phyloP scores from a whole-genome alignment of 2,797 vertebrate genomes.

The Parauchenoglanis punctatus region DNA sequence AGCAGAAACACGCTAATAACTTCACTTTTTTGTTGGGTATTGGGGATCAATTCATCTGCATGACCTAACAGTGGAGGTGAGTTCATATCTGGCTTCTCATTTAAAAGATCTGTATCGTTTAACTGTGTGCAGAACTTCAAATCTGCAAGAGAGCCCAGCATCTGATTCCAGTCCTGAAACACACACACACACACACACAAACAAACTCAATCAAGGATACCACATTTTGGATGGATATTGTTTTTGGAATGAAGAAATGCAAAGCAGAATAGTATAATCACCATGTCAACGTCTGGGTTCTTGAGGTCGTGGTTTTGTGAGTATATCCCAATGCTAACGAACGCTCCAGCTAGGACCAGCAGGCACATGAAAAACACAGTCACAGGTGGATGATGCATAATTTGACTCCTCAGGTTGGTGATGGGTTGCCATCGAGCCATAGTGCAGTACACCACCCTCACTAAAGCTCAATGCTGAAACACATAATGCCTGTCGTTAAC shows the following conservation, averaged over 20 bases:
- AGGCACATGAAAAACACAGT: constrained; percentile 77
- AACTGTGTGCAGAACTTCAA: constrained; percentile 68
- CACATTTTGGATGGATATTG: background rate
- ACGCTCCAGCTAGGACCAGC: constrained; percentile 69
- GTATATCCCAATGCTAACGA: constrained; percentile 71
- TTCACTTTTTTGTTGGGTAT: constrained; percentile 40
- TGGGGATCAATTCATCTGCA: constrained; percentile 22
- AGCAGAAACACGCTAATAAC: constrained; percentile 58
- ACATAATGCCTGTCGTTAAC: background rate
- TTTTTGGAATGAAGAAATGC: background rate
- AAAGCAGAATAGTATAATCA: constrained; percentile 48
- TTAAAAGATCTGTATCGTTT: constrained; percentile 33
- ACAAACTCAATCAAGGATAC: background rate
- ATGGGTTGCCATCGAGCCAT: constrained; percentile 73
- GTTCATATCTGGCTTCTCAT: constrained; percentile 28
- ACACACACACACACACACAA: background rate
- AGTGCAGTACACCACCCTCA: constrained; percentile 37
- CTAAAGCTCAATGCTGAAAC: constrained; percentile 21
- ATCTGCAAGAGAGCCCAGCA: constrained; percentile 71
- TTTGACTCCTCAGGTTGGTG: constrained; percentile 67
- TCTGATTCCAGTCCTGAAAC: constrained; percentile 77
- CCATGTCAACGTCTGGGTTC: constrained; percentile 74
- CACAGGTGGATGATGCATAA: constrained; percentile 71
- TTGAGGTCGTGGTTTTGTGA: constrained; percentile 67
- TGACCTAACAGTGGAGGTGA: constrained; percentile 51